Conservation (phyloP, 2,113 vertebrate genomes). For the Tiliqua scincoides region DNA sequence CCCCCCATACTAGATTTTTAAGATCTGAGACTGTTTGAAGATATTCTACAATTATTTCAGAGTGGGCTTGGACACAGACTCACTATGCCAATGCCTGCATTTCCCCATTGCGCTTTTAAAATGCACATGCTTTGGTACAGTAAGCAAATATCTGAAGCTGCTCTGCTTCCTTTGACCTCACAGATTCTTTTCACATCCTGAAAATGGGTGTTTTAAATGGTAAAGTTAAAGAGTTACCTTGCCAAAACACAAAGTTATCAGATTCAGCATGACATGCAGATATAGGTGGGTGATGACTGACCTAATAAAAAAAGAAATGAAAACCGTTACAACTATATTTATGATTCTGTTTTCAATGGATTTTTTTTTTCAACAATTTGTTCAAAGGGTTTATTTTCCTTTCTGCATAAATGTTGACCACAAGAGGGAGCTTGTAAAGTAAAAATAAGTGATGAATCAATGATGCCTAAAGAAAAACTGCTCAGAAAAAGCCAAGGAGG, state of each 20-base stretch:
- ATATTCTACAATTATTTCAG: not conserved
- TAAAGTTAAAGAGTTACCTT: slow-evolving; percentile 83
- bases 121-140: not conserved
- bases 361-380: not conserved
- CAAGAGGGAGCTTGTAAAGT: slow-evolving; percentile 58
- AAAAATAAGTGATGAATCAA: not conserved
- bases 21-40: not conserved
- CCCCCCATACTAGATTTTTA: not conserved
- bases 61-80: not conserved
- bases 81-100: not conserved
- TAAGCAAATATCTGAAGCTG: not conserved
- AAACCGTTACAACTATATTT: slow-evolving; percentile 27
- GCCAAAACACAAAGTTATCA: slow-evolving; percentile 93
- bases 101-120: not conserved
- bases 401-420: slow-evolving; percentile 45
- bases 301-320: slow-evolving; percentile 74
- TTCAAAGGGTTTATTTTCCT: slow-evolving; percentile 9
- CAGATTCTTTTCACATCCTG: not conserved
- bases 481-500: not conserved
- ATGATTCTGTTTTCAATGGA: not conserved
- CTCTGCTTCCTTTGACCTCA: not conserved
- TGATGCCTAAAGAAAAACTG: not conserved
- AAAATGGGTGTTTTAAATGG: slow-evolving; percentile 1
- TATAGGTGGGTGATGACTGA: slow-evolving; percentile 98
- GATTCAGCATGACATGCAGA: slow-evolving; percentile 96